Percentiles rank a stretch among this genome's conserved stretches.
phyloP scores from a whole-genome alignment of 1,140 invertebrate species.

The Zelostemma sp. region DNA sequence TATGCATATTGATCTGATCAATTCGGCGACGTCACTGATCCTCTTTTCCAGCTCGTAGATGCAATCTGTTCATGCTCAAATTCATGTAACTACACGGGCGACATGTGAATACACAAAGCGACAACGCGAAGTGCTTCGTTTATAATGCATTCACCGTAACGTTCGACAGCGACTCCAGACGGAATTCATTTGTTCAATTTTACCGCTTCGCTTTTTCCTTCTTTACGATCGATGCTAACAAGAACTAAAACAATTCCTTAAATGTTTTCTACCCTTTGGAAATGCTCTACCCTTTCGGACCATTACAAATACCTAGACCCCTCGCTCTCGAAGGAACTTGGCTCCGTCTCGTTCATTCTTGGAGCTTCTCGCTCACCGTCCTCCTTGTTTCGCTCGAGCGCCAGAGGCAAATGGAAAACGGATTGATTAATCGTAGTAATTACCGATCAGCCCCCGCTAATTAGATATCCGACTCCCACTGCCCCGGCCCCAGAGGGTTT shows the following conservation, averaged over 20 bases:
- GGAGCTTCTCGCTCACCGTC: conserved; percentile 20
- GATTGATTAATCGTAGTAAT: conserved; percentile 73
- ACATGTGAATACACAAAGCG: conserved; percentile 15
- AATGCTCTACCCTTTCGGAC: conserved; percentile 13
- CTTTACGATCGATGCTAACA: neutral
- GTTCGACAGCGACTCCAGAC: conserved; percentile 9
- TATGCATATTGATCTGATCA: conserved; percentile 64
- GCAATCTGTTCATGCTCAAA: conserved; percentile 40
- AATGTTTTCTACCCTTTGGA: conserved; percentile 16
- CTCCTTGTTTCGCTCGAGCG: conserved; percentile 40
- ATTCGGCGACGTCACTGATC: conserved; percentile 56
- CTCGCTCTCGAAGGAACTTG: conserved; percentile 32
- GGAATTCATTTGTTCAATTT: conserved; percentile 2
- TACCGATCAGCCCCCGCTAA: conserved; percentile 71
- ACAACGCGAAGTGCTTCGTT: conserved; percentile 21
- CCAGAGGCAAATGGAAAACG: conserved; percentile 69
- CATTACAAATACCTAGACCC: conserved; percentile 24
- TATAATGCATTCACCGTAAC: conserved; percentile 2
- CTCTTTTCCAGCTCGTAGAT: conserved; percentile 46
- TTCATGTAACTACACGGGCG: conserved; percentile 37
- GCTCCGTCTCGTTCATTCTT: conserved; percentile 26
- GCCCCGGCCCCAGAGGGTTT: conserved; percentile 61
- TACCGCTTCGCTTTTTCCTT: neutral
- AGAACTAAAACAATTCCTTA: conserved; percentile 25
- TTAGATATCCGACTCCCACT: conserved; percentile 69